Evolutionary conservation across 2,113 vertebrate species (phyloP).

Genomic region (Tricholaema leucomelas): DNA sequence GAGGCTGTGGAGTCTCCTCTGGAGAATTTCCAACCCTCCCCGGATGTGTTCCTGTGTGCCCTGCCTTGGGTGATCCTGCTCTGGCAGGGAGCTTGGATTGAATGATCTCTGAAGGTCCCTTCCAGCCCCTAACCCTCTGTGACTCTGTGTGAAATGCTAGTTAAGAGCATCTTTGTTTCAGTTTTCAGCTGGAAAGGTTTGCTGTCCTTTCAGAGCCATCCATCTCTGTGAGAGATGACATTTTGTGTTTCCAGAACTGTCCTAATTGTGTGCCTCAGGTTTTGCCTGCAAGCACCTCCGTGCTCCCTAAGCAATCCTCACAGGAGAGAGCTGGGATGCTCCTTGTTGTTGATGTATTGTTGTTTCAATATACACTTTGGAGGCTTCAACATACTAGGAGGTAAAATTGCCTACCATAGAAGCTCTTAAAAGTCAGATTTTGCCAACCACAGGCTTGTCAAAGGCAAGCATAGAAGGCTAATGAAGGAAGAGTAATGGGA

Average conservation of each 20-base stretch:
- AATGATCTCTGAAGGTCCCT: too few relatives aligned
- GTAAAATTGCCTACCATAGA: not conserved
- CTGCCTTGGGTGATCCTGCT: too few relatives aligned
- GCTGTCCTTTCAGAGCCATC: not conserved
- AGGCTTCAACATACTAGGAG: not conserved
- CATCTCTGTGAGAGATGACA: not conserved
- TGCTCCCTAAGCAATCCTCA: not conserved
- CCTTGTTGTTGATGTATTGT: not conserved
- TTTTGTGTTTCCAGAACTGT: not conserved
- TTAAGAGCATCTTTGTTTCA: not conserved
- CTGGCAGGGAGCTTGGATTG: too few relatives aligned
- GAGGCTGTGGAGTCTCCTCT: too few relatives aligned
- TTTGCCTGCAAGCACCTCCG: not conserved
- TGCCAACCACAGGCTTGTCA: slow-evolving; percentile 33
- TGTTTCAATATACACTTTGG: not conserved
- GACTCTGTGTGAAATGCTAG: not conserved
- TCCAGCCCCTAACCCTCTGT: too few relatives aligned
- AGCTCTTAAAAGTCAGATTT: slow-evolving; percentile 61
- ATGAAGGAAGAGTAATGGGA: slow-evolving; percentile 48
- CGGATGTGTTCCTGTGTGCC: too few relatives aligned
- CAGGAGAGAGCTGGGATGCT: not conserved
- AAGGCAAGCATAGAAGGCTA: slow-evolving; percentile 22
- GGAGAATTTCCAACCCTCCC: too few relatives aligned
- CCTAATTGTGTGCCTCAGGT: not conserved
- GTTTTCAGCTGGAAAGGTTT: not conserved